These are phyloP conservation scores for Caligus rogercresseyi DNA, from an alignment of 1,140 invertebrate genomes.

Conservation along the genomic window DNA sequence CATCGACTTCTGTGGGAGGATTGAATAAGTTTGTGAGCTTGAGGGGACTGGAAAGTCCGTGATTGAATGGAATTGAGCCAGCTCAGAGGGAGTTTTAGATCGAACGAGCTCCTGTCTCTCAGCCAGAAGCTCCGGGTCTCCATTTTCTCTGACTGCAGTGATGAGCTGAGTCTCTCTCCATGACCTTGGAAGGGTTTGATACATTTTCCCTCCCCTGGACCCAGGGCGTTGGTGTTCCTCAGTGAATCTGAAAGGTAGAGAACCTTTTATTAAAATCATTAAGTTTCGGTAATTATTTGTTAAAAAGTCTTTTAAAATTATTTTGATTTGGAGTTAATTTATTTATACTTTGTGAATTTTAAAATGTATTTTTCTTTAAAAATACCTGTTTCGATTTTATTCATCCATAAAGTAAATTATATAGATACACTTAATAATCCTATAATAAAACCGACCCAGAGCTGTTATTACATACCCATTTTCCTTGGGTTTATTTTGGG, in stretches of 20 bases:
- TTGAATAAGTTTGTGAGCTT: conserved; percentile 11
- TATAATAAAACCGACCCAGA: no score
- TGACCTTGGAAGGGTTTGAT: conserved; percentile 13
- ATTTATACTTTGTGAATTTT: no score
- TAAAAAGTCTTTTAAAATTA: no score
- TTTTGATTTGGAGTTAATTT: no score
- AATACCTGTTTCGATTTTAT: no score
- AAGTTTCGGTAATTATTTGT: no score
- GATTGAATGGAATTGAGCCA: conserved; percentile 15
- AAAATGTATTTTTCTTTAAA: no score
- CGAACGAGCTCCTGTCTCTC: conserved; percentile 9
- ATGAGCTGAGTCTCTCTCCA: conserved; percentile 13
- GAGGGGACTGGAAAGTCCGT: conserved; percentile 15
- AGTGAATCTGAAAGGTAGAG: background rate
- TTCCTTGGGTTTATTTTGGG: background rate
- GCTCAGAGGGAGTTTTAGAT: conserved; percentile 11
- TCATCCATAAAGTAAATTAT: no score
- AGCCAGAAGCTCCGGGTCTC: background rate
- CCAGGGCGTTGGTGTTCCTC: background rate
- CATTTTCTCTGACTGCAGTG: conserved; percentile 10
- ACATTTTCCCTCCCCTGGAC: conserved; percentile 3
- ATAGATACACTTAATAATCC: no score
- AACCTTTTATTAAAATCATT: no score
- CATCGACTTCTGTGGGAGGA: background rate
- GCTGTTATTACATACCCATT: background rate